phyloP scores from a whole-genome alignment of 2,797 vertebrate species.

The Pitangus sulphuratus region DNA sequence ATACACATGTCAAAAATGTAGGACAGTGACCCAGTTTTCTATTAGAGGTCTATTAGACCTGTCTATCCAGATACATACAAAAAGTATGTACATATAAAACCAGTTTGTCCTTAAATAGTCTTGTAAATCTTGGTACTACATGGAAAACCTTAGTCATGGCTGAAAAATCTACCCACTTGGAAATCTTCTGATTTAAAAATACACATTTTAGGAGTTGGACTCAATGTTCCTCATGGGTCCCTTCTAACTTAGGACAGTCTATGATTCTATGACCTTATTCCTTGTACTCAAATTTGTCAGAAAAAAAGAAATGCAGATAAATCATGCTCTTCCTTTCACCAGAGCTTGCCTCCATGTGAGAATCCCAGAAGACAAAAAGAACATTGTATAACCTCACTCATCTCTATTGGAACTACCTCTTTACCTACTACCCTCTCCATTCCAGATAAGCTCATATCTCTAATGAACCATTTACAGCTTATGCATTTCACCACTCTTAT shows the following conservation, averaged over 20 bases:
- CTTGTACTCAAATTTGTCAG: background rate
- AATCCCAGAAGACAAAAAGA: background rate
- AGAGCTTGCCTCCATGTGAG: background rate
- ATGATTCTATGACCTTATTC: background rate
- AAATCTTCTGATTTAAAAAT: background rate
- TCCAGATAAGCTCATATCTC: background rate
- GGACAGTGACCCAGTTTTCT: background rate
- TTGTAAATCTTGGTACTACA: background rate
- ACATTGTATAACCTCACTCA: accelerated
- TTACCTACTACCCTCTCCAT: background rate
- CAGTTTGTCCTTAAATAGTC: background rate
- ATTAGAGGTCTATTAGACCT: background rate
- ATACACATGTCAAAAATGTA: background rate
- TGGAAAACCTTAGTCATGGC: background rate
- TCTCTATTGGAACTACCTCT: background rate
- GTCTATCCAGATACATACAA: background rate
- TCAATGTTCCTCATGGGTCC: accelerated
- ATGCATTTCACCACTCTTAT: background rate
- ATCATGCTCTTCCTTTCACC: background rate
- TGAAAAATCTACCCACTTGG: background rate
- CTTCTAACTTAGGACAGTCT: background rate
- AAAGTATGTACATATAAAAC: background rate
- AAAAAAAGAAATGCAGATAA: background rate
- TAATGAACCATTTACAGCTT: background rate
- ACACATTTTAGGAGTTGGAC: background rate